phyloP scores from a whole-genome alignment of 2,888 invertebrate species.

The Thecophora atra region DNA sequence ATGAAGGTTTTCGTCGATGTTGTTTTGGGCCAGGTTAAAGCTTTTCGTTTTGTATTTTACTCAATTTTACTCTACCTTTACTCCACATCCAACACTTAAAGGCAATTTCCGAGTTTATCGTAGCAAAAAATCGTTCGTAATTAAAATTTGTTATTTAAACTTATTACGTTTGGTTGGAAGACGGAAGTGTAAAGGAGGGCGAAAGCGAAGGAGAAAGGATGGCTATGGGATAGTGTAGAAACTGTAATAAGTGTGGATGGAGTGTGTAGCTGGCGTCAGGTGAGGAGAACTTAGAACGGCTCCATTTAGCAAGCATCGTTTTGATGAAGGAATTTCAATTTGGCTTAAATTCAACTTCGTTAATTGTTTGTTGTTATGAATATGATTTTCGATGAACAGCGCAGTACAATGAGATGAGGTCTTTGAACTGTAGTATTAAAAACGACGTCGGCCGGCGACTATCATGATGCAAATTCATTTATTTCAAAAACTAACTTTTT shows the following conservation, averaged over 20 bases:
- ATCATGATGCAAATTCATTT: slow-evolving; percentile 17
- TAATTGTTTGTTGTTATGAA: not conserved
- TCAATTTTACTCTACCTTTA: not conserved
- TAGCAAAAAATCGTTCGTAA: slow-evolving; percentile 49
- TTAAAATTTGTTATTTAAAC: slow-evolving; percentile 43
- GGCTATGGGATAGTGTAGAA: too few relatives aligned
- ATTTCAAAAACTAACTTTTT: not conserved
- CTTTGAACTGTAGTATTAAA: not conserved
- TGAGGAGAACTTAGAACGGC: too few relatives aligned
- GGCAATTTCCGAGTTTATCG: slow-evolving; percentile 50
- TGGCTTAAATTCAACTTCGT: slow-evolving; percentile 28
- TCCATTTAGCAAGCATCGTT: not conserved
- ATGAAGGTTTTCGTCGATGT: not conserved
- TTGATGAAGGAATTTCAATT: slow-evolving; percentile 30
- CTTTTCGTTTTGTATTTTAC: not conserved
- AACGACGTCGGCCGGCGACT: not conserved
- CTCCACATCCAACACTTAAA: slow-evolving; percentile 13
- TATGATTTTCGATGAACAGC: too few relatives aligned
- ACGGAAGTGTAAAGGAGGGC: not conserved
- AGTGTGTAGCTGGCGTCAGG: too few relatives aligned
- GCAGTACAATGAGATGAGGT: not conserved
- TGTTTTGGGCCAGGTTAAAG: not conserved
- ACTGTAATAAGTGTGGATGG: not conserved
- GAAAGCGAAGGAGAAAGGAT: too few relatives aligned
- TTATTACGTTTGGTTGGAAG: slow-evolving; percentile 33